phyloP scores from a whole-genome alignment of 2,113 vertebrate species.

The Epinephelus lanceolatus region DNA sequence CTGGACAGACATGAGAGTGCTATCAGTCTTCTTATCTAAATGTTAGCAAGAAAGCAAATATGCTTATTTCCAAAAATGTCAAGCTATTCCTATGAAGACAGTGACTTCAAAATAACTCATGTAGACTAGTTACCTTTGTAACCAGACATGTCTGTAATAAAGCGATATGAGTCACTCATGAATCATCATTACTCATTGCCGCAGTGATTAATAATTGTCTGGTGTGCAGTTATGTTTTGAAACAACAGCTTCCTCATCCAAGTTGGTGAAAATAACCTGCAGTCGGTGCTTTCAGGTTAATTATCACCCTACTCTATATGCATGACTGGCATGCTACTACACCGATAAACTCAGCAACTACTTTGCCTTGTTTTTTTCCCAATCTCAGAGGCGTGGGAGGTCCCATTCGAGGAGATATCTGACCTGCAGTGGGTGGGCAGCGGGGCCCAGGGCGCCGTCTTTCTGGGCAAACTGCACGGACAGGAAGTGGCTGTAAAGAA shows the following conservation, averaged over 20 bases:
- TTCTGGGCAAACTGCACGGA: conserved; percentile 94
- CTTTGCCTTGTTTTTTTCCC: neutral
- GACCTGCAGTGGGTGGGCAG: conserved; percentile 99
- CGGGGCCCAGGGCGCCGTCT: conserved; percentile 96
- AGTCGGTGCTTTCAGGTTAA: conserved; percentile 1
- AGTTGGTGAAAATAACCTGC: neutral
- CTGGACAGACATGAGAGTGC: neutral
- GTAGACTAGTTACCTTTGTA: neutral
- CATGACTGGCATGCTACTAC: neutral
- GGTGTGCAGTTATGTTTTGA: neutral
- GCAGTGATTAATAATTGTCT: neutral
- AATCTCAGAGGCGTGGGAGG: conserved; percentile 90
- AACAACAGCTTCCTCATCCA: neutral
- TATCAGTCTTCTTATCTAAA: neutral
- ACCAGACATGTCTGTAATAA: neutral
- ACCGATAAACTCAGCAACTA: conserved; percentile 4
- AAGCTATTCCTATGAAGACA: neutral
- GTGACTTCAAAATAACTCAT: neutral
- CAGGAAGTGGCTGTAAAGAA: conserved; percentile 98
- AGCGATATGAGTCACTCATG: neutral
- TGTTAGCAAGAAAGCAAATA: neutral
- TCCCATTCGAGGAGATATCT: conserved; percentile 98
- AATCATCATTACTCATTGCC: neutral
- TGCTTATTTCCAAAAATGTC: neutral
- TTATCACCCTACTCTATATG: neutral